A percentile compares a stretch with the other conserved stretches of the same genome.
Evolutionary conservation across 2,888 invertebrate species (phyloP).

Genomic region (Cryptophagus acutangulus): DNA sequence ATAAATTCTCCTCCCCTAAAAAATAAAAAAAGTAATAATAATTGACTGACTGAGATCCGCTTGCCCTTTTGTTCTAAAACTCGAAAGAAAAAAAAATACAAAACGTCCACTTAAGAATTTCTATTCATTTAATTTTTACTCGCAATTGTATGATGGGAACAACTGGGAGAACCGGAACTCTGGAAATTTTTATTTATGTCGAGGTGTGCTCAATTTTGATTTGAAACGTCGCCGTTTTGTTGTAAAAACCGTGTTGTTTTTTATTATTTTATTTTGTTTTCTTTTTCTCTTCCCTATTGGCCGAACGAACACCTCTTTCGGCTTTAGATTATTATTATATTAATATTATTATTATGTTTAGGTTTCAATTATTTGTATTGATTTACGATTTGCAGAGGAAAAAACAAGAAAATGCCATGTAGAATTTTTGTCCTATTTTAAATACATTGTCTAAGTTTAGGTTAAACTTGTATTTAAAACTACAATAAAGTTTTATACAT

Average conservation of each 20-base stretch:
- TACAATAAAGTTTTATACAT: constrained; percentile 47
- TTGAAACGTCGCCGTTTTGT: constrained; percentile 29
- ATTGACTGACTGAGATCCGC: constrained; percentile 39
- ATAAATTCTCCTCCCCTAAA: constrained; percentile 18
- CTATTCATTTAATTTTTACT: constrained; percentile 19
- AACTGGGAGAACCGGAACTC: constrained; percentile 42
- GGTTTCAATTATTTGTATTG: too few species aligned
- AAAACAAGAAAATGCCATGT: neutral
- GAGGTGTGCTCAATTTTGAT: constrained; percentile 32
- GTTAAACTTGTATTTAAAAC: constrained; percentile 40
- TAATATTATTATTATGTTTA: constrained; percentile 19
- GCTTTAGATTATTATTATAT: constrained; percentile 10
- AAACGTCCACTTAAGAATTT: constrained; percentile 33
- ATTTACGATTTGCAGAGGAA: too few species aligned
- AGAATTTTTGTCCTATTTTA: constrained; percentile 11
- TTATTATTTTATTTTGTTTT: constrained; percentile 27
- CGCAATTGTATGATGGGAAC: constrained; percentile 27
- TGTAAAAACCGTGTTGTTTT: constrained; percentile 35
- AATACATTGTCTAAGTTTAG: constrained; percentile 18
- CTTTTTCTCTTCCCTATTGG: too few species aligned
- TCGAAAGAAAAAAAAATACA: constrained; percentile 8
- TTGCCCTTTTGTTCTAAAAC: constrained; percentile 43
- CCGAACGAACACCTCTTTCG: neutral
- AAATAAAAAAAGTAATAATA: constrained; percentile 16
- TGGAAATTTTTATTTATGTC: constrained; percentile 30